phyloP scores from a whole-genome alignment of 2,888 invertebrate genomes.

The Apotomis capreana region DNA sequence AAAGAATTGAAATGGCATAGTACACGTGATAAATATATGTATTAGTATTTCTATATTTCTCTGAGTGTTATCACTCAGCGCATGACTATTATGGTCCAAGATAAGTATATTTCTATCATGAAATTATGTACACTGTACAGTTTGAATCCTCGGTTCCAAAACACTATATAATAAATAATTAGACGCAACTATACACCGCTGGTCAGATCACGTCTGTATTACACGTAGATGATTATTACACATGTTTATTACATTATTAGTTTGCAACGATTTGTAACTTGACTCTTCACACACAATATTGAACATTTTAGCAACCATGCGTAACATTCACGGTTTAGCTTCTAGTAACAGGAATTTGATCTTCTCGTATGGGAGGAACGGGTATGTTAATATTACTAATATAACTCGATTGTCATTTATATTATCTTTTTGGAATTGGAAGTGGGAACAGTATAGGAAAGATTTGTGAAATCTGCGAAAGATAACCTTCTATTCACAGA shows the following conservation, averaged over 20 bases:
- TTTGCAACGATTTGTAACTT: slow-evolving; percentile 15
- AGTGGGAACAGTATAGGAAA: background rate
- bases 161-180: background rate
- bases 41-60: too few species aligned
- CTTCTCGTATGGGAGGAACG: background rate
- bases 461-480: too few species aligned
- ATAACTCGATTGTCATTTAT: background rate
- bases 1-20: too few species aligned
- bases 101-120: too few species aligned
- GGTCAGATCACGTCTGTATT: background rate
- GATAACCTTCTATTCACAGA: background rate
- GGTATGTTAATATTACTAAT: background rate
- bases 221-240: background rate
- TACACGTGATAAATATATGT: too few species aligned
- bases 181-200: background rate
- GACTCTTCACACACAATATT: slow-evolving; percentile 8
- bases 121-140: background rate
- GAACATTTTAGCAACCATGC: slow-evolving; percentile 20
- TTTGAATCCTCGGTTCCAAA: background rate
- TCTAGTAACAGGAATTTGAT: background rate
- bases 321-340: slow-evolving; percentile 1
- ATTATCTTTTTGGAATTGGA: background rate
- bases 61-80: too few species aligned
- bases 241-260: slow-evolving; percentile 5
- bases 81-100: too few species aligned